Evolutionary conservation across 2,113 vertebrate species (phyloP).

Genomic region (Percopsis transmontana): DNA sequence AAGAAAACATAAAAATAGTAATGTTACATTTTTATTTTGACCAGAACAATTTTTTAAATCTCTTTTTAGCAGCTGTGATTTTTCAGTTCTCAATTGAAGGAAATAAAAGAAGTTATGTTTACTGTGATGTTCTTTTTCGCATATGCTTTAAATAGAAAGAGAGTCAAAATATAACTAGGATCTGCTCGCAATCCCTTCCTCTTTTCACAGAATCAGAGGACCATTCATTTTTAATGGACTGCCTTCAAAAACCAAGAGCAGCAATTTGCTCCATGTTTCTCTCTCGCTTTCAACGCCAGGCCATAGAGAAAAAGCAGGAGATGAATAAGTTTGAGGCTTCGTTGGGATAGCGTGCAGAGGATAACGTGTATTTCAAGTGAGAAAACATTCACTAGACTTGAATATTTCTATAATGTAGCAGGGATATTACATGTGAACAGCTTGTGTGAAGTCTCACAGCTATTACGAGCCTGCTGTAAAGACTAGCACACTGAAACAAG

Average conservation of each 20-base stretch:
- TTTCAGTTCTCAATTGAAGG: neutral
- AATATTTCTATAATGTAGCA: slow-evolving; percentile 16
- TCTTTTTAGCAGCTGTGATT: too few relatives aligned
- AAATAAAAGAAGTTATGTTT: neutral
- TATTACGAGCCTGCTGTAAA: too few relatives aligned
- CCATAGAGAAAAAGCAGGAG: slow-evolving; percentile 32
- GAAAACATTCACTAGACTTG: slow-evolving; percentile 9
- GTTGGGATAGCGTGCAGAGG: slow-evolving; percentile 3
- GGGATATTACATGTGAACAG: slow-evolving; percentile 3
- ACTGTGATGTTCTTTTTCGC: slow-evolving; percentile 30
- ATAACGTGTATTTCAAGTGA: slow-evolving; percentile 29
- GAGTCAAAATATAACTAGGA: slow-evolving; percentile 36
- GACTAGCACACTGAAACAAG: too few relatives aligned
- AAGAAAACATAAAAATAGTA: too few relatives aligned
- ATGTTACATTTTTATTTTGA: too few relatives aligned
- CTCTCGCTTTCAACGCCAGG: slow-evolving; percentile 38
- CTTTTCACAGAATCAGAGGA: slow-evolving; percentile 38
- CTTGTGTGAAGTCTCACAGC: too few relatives aligned
- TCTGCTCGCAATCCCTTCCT: slow-evolving; percentile 26
- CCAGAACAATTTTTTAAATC: too few relatives aligned
- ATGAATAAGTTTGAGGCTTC: slow-evolving; percentile 59
- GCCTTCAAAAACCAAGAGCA: slow-evolving; percentile 39
- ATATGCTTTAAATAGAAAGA: slow-evolving; percentile 2
- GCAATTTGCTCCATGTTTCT: slow-evolving; percentile 24
- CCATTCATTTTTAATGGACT: slow-evolving; percentile 68